Evolutionary conservation across 2,113 vertebrate species (phyloP).

Genomic region (Oreamnos americanus): DNA sequence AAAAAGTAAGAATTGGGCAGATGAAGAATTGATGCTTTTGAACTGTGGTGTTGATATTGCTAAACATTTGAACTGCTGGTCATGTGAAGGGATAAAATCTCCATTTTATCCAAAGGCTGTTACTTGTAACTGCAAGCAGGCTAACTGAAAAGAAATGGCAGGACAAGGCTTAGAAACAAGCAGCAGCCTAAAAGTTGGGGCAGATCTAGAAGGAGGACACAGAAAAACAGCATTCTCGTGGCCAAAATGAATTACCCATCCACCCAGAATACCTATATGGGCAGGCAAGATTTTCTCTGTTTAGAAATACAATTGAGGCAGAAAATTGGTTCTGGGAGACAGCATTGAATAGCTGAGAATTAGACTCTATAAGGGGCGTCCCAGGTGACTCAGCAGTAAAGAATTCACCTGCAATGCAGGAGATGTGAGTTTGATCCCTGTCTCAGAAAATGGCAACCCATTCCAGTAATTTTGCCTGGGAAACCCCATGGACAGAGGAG

Average conservation of each 20-base stretch:
- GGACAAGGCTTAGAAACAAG: neutral
- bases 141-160: neutral
- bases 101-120: neutral
- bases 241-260: neutral
- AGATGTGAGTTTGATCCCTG: neutral
- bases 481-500: neutral
- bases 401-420: neutral
- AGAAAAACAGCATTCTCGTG: neutral
- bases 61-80: neutral
- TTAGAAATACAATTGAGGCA: slow-evolving; percentile 31
- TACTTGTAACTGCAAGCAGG: too few relatives aligned
- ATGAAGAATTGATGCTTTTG: too few relatives aligned
- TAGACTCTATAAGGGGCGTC: neutral
- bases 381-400: neutral
- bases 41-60: too few relatives aligned
- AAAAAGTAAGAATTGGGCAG: too few relatives aligned
- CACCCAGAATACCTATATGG: neutral
- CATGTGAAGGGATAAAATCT: neutral
- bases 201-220: neutral
- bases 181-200: neutral
- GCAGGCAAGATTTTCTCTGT: neutral
- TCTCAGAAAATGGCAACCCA: neutral
- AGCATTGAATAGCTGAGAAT: neutral
- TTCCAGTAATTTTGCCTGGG: neutral
- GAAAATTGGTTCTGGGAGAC: neutral